Evolutionary conservation across 2,888 invertebrate species (phyloP).

Genomic region (Pelosia muscerda): DNA sequence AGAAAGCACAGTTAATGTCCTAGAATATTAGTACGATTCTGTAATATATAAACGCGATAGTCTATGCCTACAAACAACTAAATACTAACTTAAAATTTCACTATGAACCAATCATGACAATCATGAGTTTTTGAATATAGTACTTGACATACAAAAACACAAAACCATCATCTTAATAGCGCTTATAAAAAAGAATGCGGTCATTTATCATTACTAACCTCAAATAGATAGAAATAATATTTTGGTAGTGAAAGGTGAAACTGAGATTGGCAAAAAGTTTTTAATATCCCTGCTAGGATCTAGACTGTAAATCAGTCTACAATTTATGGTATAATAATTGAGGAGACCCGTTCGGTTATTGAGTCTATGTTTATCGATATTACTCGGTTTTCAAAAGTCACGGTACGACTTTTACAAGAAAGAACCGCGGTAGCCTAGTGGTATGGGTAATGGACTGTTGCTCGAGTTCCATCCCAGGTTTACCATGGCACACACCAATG

Average conservation of each 20-base stretch:
- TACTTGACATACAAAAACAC: background rate
- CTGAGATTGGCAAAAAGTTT: background rate
- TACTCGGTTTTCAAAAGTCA: too few species aligned
- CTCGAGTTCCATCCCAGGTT: too few species aligned
- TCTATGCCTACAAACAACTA: background rate
- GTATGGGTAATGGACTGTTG: too few species aligned
- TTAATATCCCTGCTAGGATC: background rate
- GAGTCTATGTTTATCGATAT: too few species aligned
- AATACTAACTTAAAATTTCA: background rate
- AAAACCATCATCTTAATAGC: background rate
- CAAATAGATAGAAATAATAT: background rate
- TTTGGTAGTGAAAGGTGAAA: background rate
- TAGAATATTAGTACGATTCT: too few species aligned
- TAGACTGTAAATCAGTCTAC: background rate
- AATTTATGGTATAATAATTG: too few species aligned
- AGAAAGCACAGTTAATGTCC: too few species aligned
- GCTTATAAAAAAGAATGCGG: slow-evolving; percentile 1
- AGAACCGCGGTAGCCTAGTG: too few species aligned
- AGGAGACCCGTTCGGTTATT: background rate
- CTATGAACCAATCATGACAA: background rate
- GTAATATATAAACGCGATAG: too few species aligned
- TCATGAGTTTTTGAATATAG: background rate
- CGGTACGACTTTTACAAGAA: too few species aligned
- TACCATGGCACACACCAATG: too few species aligned
- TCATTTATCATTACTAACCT: background rate